phyloP scores from a whole-genome alignment of 2,113 vertebrate species.

The Percina caprodes region DNA sequence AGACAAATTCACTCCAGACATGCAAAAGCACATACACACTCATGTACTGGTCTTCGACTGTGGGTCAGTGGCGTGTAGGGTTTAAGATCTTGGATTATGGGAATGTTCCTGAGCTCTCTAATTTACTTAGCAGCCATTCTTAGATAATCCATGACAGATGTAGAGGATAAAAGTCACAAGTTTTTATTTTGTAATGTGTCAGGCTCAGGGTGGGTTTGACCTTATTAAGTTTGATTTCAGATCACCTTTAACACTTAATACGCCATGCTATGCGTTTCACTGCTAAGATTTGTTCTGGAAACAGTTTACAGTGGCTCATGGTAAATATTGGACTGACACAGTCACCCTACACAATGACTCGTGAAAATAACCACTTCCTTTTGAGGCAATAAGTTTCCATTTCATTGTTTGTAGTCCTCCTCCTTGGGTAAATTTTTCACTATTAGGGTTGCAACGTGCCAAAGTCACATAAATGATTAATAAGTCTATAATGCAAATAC shows the following conservation, averaged over 20 bases:
- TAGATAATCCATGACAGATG: constrained; percentile 71
- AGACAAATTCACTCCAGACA: constrained; percentile 8
- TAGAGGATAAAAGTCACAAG: constrained; percentile 54
- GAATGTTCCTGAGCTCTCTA: constrained; percentile 64
- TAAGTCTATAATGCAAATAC: neutral
- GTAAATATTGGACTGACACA: constrained; percentile 26
- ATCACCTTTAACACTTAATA: neutral
- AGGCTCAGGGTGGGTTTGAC: constrained; percentile 31
- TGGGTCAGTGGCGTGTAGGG: constrained; percentile 52
- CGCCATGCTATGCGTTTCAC: neutral
- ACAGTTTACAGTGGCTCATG: neutral
- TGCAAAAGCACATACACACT: constrained; percentile 12
- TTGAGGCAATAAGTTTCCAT: constrained; percentile 17
- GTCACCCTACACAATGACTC: constrained; percentile 4
- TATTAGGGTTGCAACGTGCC: neutral
- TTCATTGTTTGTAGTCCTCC: neutral
- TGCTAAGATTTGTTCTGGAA: constrained; percentile 9
- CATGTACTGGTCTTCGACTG: constrained; percentile 32
- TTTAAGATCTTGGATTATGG: constrained; percentile 64
- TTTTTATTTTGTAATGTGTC: constrained; percentile 46
- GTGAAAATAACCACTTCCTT: constrained; percentile 10
- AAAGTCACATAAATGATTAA: neutral
- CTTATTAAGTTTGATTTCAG: constrained; percentile 13
- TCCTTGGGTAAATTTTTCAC: neutral
- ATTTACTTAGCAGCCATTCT: constrained; percentile 71